A percentile compares a stretch with the other conserved stretches of the same genome.
Evolutionary conservation across 1,140 invertebrate species (phyloP).

Genomic region (Drosophila lacertosa): DNA sequence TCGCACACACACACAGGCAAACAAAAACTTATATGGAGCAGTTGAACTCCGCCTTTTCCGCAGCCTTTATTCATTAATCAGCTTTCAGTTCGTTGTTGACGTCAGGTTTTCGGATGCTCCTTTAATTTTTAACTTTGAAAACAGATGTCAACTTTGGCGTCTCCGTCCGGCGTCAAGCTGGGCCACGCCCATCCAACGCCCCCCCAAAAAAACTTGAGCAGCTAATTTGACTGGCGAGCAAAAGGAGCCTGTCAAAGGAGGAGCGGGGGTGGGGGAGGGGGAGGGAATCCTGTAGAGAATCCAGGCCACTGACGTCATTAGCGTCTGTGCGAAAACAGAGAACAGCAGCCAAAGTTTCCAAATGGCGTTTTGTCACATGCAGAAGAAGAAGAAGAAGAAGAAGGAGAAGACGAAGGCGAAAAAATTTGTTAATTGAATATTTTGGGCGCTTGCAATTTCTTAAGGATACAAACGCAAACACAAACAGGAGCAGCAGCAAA

Average conservation of each 20-base stretch:
- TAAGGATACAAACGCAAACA: constrained; percentile 36
- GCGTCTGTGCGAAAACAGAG: constrained; percentile 43
- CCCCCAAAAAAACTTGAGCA: constrained; percentile 28
- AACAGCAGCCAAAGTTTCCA: constrained; percentile 37
- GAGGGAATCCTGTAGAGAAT: constrained; percentile 8
- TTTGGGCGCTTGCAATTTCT: constrained; percentile 49
- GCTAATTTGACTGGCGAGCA: constrained; percentile 66
- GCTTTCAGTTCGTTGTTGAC: constrained; percentile 72
- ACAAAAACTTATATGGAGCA: constrained; percentile 21
- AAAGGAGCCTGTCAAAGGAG: constrained; percentile 30
- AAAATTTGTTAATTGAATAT: constrained; percentile 76
- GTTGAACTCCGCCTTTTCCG: constrained; percentile 16
- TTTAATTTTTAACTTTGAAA: constrained; percentile 81
- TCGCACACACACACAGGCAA: neutral
- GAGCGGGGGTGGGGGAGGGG: too few species aligned
- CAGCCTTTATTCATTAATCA: constrained; percentile 69
- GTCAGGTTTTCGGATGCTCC: constrained; percentile 42
- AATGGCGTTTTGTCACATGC: constrained; percentile 69
- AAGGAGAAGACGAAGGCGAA: too few species aligned
- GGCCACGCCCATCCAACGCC: neutral
- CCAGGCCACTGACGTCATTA: constrained; percentile 72
- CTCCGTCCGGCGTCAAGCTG: constrained; percentile 1
- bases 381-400: constrained; percentile 29
- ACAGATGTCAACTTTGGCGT: constrained; percentile 74
- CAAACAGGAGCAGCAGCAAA: constrained; percentile 17